phyloP scores from a whole-genome alignment of 2,113 vertebrate genomes.

The Ameiurus melas region DNA sequence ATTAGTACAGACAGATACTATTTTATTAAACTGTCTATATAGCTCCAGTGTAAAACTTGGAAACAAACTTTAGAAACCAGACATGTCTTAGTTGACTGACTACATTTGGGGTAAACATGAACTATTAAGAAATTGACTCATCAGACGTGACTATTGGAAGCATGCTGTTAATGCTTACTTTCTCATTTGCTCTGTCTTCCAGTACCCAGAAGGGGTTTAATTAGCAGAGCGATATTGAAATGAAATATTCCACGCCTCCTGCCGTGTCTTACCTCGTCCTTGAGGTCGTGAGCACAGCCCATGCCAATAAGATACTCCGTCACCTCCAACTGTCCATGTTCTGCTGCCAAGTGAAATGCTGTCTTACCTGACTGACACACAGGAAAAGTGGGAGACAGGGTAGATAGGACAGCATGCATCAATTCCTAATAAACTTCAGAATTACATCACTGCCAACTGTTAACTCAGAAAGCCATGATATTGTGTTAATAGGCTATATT shows the following conservation, averaged over 20 bases:
- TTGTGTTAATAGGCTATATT: neutral
- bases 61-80: neutral
- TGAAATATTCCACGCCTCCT: neutral
- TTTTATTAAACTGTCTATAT: neutral
- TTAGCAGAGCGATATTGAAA: neutral
- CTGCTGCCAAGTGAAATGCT: slow-evolving; percentile 81
- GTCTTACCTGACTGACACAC: slow-evolving; percentile 76
- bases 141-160: neutral
- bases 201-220: slow-evolving; percentile 20
- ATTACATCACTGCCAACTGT: slow-evolving; percentile 12
- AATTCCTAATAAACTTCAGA: neutral
- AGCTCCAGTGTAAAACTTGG: neutral
- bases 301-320: slow-evolving; percentile 81
- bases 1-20: neutral
- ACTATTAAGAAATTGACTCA: neutral
- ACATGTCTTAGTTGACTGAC: neutral
- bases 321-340: slow-evolving; percentile 76
- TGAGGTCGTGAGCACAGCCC: slow-evolving; percentile 76
- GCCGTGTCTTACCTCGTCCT: slow-evolving; percentile 80
- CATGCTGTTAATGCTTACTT: neutral
- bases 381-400: slow-evolving; percentile 28
- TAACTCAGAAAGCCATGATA: neutral
- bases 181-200: neutral
- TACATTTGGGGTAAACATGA: neutral
- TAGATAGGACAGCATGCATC: neutral